Conservation (phyloP, 2,797 vertebrate genomes). For the Mastacembelus armatus region DNA sequence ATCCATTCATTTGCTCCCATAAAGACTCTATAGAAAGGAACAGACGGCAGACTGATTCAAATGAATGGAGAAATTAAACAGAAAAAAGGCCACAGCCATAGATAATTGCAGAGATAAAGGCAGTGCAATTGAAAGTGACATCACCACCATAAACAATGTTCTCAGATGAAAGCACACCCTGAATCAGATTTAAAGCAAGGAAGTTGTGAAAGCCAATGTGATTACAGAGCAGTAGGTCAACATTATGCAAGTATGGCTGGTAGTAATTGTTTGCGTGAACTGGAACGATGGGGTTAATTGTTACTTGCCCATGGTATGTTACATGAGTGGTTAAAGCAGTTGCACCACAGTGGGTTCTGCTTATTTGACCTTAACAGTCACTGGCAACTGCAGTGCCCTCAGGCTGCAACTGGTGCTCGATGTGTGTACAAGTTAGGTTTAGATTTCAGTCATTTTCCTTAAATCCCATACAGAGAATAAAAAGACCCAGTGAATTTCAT, state of each 20-base stretch:
- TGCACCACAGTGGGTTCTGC: slow-evolving; percentile 23
- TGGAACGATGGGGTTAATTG: slow-evolving; percentile 40
- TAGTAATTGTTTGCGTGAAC: slow-evolving; percentile 38
- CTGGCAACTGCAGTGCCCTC: slow-evolving; percentile 39
- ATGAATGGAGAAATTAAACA: slow-evolving; percentile 72
- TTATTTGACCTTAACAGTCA: slow-evolving; percentile 50
- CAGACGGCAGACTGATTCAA: slow-evolving; percentile 61
- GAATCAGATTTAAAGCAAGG: slow-evolving; percentile 36
- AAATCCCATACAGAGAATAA: too few relatives aligned
- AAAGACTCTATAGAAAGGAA: slow-evolving; percentile 48
- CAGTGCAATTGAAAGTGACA: slow-evolving; percentile 63
- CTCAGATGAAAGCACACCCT: slow-evolving; percentile 59
- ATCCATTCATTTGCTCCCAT: slow-evolving; percentile 67
- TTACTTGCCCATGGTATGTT: slow-evolving; percentile 33
- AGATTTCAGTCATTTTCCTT: too few relatives aligned
- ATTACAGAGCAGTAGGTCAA: slow-evolving; percentile 42
- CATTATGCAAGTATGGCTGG: slow-evolving; percentile 27
- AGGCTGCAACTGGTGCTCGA: slow-evolving; percentile 35
- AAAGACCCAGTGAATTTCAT: too few relatives aligned
- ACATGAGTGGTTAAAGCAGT: slow-evolving; percentile 32
- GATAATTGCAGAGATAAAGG: slow-evolving; percentile 66
- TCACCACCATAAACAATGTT: slow-evolving; percentile 57
- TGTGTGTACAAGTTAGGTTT: neutral
- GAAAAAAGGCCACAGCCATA: slow-evolving; percentile 59
- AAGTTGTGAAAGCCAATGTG: slow-evolving; percentile 33